Percentiles rank a stretch among this genome's conserved stretches.
Evolutionary conservation across 1,140 invertebrate genomes (phyloP).

Genomic region (Drosophila parabipectinata): DNA sequence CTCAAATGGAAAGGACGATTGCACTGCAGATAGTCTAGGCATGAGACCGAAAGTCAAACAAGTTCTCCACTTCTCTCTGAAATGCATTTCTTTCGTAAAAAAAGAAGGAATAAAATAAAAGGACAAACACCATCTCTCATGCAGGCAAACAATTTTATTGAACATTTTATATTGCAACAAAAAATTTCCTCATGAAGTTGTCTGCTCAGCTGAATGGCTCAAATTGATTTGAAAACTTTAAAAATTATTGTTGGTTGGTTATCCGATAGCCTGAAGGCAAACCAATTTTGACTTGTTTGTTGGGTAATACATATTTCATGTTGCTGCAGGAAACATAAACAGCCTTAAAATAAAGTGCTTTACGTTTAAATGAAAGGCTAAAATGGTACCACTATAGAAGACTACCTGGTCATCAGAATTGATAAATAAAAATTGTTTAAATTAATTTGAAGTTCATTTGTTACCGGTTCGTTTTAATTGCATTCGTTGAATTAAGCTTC

Average conservation of each 20-base stretch:
- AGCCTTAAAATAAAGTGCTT: too few species aligned
- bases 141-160: slow-evolving; percentile 2
- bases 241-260: neutral
- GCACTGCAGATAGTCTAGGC: too few species aligned
- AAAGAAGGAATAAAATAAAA: slow-evolving; percentile 2
- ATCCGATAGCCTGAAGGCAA: neutral
- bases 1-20: neutral
- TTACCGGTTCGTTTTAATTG: too few species aligned
- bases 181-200: slow-evolving; percentile 11
- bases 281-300: slow-evolving; percentile 3
- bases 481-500: too few species aligned
- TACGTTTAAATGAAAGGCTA: too few species aligned
- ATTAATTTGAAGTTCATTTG: too few species aligned
- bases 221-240: slow-evolving; percentile 12
- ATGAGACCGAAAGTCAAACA: slow-evolving; percentile 1
- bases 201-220: slow-evolving; percentile 1
- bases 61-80: slow-evolving; percentile 8
- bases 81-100: slow-evolving; percentile 34
- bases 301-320: neutral
- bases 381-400: too few species aligned
- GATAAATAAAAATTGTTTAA: too few species aligned
- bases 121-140: neutral
- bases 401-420: too few species aligned
- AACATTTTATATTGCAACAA: slow-evolving; percentile 1
- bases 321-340: too few species aligned